phyloP scores from a whole-genome alignment of 2,797 vertebrate species.

The Gymnopithys bicolor region DNA sequence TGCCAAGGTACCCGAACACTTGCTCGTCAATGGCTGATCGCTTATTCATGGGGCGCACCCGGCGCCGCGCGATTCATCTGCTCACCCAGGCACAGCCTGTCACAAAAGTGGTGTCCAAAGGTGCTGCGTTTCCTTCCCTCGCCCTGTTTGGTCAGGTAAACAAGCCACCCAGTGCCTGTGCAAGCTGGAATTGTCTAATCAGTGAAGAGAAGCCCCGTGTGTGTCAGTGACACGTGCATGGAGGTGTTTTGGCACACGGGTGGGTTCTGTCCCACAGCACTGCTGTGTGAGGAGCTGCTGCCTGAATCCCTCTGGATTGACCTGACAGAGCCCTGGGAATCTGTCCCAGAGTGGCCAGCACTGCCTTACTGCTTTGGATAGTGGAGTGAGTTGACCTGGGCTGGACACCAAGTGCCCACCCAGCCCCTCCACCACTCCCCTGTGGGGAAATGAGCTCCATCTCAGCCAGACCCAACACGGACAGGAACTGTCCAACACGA shows the following conservation, averaged over 20 bases:
- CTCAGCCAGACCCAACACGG: neutral
- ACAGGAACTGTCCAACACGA: neutral
- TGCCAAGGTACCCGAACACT: slow-evolving; percentile 60
- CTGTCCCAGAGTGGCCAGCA: rapidly evolving
- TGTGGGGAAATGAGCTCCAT: neutral
- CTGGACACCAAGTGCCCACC: neutral
- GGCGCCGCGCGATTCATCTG: slow-evolving; percentile 4
- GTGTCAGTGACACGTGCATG: neutral
- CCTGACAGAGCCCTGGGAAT: neutral
- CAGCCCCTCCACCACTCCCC: neutral
- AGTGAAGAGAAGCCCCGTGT: neutral
- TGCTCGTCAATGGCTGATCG: slow-evolving; percentile 57
- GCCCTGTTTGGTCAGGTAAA: slow-evolving; percentile 36
- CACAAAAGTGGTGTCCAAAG: slow-evolving; percentile 37
- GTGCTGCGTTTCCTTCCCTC: neutral
- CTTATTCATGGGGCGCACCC: slow-evolving; percentile 43
- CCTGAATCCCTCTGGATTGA: neutral
- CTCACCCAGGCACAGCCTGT: neutral
- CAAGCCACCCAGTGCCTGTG: neutral
- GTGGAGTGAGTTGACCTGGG: neutral
- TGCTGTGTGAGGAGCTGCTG: neutral
- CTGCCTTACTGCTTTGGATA: neutral
- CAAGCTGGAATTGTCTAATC: neutral
- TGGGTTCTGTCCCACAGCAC: neutral
- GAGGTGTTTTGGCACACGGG: neutral